Evolutionary conservation across 2,113 vertebrate genomes (phyloP).

Genomic region (Petrocephalus zakoni): DNA sequence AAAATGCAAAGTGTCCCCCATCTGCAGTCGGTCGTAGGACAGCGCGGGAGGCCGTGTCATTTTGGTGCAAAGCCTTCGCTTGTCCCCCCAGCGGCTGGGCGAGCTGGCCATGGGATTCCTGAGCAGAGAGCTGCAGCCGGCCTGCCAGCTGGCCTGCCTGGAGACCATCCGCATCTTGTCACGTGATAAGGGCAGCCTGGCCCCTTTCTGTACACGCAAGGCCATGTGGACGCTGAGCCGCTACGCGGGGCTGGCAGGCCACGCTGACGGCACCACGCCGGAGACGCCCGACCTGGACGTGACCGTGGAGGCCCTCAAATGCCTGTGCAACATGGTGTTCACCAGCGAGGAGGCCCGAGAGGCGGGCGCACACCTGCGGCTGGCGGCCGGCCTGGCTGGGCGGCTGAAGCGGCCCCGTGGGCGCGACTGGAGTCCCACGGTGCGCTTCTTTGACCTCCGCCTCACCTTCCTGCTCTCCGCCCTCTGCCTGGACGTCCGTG

Average conservation of each 20-base stretch:
- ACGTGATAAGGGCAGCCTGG: conserved; percentile 75
- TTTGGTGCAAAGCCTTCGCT: neutral
- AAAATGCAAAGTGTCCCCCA: neutral
- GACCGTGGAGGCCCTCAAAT: conserved; percentile 80
- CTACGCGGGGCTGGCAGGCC: conserved; percentile 58
- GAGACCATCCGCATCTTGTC: conserved; percentile 84
- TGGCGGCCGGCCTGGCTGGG: conserved; percentile 68
- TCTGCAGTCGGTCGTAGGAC: neutral
- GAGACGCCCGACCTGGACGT: conserved; percentile 71
- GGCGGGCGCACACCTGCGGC: conserved; percentile 60
- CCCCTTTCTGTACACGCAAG: conserved; percentile 62
- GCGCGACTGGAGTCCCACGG: conserved; percentile 66
- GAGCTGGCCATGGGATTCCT: conserved; percentile 70
- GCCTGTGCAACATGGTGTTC: conserved; percentile 83
- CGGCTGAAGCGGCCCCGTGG: conserved; percentile 69
- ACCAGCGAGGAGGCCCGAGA: conserved; percentile 71
- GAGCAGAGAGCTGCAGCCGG: conserved; percentile 70
- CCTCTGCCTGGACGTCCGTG: conserved; percentile 68
- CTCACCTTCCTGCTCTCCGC: conserved; percentile 84
- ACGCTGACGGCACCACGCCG: conserved; percentile 15
- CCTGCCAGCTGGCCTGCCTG: conserved; percentile 75
- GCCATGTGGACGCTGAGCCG: conserved; percentile 69
- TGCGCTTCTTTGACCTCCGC: conserved; percentile 82
- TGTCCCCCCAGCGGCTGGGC: conserved; percentile 65
- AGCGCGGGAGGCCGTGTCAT: neutral